Base-by-base conservation (phyloP, 2,113 vertebrate genomes). In the Engraulis encrasicolus region DNA sequence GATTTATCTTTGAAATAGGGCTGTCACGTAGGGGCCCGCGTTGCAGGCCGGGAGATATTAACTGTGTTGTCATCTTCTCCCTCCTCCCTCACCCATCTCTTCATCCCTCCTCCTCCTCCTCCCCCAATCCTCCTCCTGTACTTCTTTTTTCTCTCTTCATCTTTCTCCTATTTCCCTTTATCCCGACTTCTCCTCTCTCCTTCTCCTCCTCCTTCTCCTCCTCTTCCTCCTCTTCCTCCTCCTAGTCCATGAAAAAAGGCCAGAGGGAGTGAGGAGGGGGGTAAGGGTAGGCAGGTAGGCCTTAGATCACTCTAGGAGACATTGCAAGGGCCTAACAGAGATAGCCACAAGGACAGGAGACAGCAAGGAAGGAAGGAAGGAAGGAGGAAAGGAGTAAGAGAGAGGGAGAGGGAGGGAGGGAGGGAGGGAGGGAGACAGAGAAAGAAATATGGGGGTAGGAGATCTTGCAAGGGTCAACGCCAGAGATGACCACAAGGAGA, bases 1-100 rank as follows among this genome's bases (percentile, higher is more conserved):
- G 49, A 83, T 89, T 81, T 85, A 85, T 88, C 84, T 86, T 81
- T 36, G 79, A 83, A 85, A 85, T 82, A 74, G 80, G 79, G 23
- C 83, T 82, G 85, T 86, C 86, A 84, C 18, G 79, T 71, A 15
- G 1, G 52, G 23, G n/a, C n/a, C 27, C 20, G 58, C 37, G 78
- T 74, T 45, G 34, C 40, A n/a, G 27, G 71, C 77, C 54, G 71
- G 40, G 40, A 27, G 31, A 84, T 71, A 82, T 79, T 58, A 61
- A 23, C 50, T 54, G 52, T 20, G 52, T n/a, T 58, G 52, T 58
- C 52, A 58, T 2, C 52, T 20, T 58, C 52, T 6, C 52, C 36
- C 82, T 58, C 61, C 52, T 83, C 52, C 14, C 58, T 36, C 36
- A 54, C 79, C 38, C 18, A 54, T 1, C 50, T 31, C 38, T 36